A percentile compares a stretch with the other conserved stretches of the same genome.
Evolutionary conservation across 2,797 vertebrate species (phyloP).

Genomic region (Philypnodon macrostomus): DNA sequence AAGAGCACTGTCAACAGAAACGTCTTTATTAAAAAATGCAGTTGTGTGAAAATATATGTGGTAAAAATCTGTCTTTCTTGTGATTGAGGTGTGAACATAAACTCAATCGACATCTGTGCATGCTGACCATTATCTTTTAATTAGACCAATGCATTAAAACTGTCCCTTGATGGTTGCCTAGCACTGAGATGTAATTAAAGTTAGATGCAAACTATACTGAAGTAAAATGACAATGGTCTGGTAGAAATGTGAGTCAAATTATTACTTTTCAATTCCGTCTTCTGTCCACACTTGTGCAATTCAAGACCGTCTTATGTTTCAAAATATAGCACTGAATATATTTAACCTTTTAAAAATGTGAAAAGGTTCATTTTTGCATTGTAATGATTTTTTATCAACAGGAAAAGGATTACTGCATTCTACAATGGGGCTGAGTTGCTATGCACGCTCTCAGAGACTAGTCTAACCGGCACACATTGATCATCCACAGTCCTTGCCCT

Average conservation of each 20-base stretch:
- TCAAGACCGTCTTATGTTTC: not conserved
- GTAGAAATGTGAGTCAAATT: conserved; percentile 40
- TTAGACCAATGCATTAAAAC: conserved; percentile 57
- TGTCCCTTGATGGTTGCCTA: conserved; percentile 45
- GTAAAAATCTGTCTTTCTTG: conserved; percentile 39
- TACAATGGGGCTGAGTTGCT: too few species aligned
- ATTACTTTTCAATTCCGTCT: conserved; percentile 49
- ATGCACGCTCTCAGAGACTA: too few species aligned
- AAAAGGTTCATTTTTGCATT: too few species aligned
- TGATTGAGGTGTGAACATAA: conserved; percentile 59
- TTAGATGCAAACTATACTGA: conserved; percentile 47
- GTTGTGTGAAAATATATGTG: not conserved
- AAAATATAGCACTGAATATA: not conserved
- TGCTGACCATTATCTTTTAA: conserved; percentile 73
- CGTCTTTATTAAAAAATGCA: conserved; percentile 8
- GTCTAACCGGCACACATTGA: too few species aligned
- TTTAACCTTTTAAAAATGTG: not conserved
- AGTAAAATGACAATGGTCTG: conserved; percentile 53
- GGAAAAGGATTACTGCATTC: too few species aligned
- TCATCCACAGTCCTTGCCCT: not conserved
- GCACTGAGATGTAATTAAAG: conserved; percentile 58
- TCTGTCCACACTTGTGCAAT: conserved; percentile 17
- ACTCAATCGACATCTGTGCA: conserved; percentile 50
- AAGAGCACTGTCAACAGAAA: conserved; percentile 23
- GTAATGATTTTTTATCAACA: too few species aligned